phyloP scores from a whole-genome alignment of 2,888 invertebrate species.

The Pachydiplax longipennis region DNA sequence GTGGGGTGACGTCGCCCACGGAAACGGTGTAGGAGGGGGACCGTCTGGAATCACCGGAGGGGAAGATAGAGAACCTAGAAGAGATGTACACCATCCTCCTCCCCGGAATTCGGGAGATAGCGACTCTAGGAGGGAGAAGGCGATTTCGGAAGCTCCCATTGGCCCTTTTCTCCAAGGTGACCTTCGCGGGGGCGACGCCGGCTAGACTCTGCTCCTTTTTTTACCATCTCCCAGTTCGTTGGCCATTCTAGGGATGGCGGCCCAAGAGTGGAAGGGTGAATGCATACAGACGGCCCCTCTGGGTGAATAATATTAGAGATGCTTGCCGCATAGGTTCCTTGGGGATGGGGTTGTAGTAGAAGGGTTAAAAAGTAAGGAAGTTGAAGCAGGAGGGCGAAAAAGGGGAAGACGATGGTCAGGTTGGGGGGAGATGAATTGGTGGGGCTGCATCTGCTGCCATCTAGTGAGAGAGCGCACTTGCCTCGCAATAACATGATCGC shows the following conservation, averaged over 20 bases:
- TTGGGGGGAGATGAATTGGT: neutral
- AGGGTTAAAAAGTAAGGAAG: neutral
- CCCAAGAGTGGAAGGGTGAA: neutral
- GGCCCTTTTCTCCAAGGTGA: constrained; percentile 42
- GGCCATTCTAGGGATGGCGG: constrained; percentile 41
- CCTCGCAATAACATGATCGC: neutral
- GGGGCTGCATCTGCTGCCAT: neutral
- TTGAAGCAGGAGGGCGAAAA: neutral
- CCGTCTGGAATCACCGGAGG: neutral
- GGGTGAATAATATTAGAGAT: constrained; percentile 1
- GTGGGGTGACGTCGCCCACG: neutral
- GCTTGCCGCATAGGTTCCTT: neutral
- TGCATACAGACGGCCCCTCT: neutral
- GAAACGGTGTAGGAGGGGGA: neutral
- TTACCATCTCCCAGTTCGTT: constrained; percentile 9
- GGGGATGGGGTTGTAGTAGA: neutral
- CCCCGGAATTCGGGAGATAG: constrained; percentile 36
- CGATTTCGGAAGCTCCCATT: constrained; percentile 38
- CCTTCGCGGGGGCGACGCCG: constrained; percentile 43
- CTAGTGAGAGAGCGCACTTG: neutral
- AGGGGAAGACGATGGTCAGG: neutral
- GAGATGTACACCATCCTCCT: constrained; percentile 23
- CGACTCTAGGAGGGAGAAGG: constrained; percentile 12
- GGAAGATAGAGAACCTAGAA: neutral
- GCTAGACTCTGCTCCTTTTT: constrained; percentile 14